phyloP scores from a whole-genome alignment of 2,113 vertebrate genomes.

The Vicugna pacos region DNA sequence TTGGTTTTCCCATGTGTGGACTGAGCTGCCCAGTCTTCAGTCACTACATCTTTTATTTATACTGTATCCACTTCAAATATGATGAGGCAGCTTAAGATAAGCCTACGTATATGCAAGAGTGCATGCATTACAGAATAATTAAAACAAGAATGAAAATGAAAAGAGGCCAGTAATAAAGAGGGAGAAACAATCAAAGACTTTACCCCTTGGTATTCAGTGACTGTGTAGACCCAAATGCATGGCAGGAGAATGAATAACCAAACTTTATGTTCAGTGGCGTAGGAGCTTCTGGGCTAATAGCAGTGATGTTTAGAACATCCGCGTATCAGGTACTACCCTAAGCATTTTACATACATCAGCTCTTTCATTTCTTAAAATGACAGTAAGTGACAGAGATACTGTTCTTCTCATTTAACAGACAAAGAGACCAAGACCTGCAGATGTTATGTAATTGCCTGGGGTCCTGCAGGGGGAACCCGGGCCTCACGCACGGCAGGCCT shows the following conservation, averaged over 20 bases:
- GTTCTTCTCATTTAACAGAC: background rate
- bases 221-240: background rate
- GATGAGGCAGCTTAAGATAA: background rate
- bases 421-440: background rate
- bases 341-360: background rate
- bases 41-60: background rate
- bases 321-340: background rate
- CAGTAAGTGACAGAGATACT: background rate
- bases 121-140: background rate
- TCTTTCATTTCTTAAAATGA: background rate
- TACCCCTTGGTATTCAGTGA: background rate
- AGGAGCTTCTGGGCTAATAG: background rate
- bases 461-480: background rate
- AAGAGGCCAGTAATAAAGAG: background rate
- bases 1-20: background rate
- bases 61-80: background rate
- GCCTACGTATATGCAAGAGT: background rate
- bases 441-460: background rate
- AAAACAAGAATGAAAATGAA: background rate
- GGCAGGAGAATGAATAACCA: background rate
- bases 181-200: background rate
- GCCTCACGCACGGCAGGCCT: background rate
- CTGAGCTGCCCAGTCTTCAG: background rate
- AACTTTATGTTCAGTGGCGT: background rate
- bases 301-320: background rate